phyloP scores from a whole-genome alignment of 2,797 vertebrate genomes.

The Distichodus sexfasciatus region DNA sequence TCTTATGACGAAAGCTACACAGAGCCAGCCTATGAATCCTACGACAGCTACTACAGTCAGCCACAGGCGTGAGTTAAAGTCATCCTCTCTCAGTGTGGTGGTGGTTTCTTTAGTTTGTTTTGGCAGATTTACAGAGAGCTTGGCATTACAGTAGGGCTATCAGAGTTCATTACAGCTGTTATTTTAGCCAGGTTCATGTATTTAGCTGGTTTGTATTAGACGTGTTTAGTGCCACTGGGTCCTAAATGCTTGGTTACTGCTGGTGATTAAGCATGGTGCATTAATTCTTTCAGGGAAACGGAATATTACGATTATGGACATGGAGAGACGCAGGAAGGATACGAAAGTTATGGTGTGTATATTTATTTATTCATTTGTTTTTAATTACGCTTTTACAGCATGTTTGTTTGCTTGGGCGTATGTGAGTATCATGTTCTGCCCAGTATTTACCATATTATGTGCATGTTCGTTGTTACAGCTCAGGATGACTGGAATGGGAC shows the following conservation, averaged over 20 bases:
- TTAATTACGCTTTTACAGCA: neutral
- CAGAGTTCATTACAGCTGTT: too few relatives aligned
- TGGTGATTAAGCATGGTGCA: slow-evolving; percentile 12
- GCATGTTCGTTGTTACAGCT: slow-evolving; percentile 63
- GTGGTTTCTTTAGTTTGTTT: neutral
- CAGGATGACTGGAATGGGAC: slow-evolving; percentile 97
- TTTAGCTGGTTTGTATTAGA: too few relatives aligned
- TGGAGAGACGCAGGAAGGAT: slow-evolving; percentile 90
- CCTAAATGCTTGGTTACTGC: neutral
- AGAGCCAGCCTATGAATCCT: slow-evolving; percentile 90
- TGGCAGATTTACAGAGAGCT: too few relatives aligned
- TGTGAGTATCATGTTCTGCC: too few relatives aligned
- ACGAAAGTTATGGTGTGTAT: slow-evolving; percentile 90
- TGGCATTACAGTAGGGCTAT: too few relatives aligned
- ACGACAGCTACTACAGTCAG: slow-evolving; percentile 96
- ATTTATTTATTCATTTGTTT: neutral
- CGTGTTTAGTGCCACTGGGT: too few relatives aligned
- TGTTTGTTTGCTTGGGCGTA: too few relatives aligned
- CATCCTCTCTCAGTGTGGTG: neutral
- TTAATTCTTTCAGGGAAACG: slow-evolving; percentile 78
- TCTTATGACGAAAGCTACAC: slow-evolving; percentile 92
- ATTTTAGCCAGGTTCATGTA: too few relatives aligned
- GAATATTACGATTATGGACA: slow-evolving; percentile 99
- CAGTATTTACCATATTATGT: neutral
- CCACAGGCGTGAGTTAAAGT: slow-evolving; percentile 88